Base-by-base conservation (phyloP, 64 coral and sea anemone genomes). In the Stichodactyla mertensii region DNA sequence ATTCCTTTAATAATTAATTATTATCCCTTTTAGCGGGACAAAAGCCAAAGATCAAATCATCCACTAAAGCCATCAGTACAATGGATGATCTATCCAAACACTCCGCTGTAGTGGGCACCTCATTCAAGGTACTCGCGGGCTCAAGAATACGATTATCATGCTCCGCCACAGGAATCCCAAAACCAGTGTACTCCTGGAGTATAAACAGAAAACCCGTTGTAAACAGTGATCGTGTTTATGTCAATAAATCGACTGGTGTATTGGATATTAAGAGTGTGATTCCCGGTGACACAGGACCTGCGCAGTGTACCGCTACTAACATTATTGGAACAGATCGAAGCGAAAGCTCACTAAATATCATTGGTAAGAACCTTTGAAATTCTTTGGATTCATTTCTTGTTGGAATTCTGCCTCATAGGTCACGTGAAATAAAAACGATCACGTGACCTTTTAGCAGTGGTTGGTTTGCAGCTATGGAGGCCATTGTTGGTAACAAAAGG, bases 281-380 rank as follows among this genome's bases (percentile, higher is more conserved):
- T 45, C 52, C 87, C 7, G 67, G 57, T 20, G 88, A 96, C 55
- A 66, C 91, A 24, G 88, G 89, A 0, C 79, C 58, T 5, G 92
- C 87, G 53, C 89, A 64, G 59, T 96, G 94, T 77, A 80, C 85
- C n/a, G 94, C 94, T 19, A 85, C 80, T 24, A 96, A 96, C 51
- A 61, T 93, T 60, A 88, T 87, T 11, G 94, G 94, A 55, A 84
- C 83, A 71, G 91, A 89, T 14, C 87, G 87, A 52, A 88, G 91
- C 24, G 86, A 85, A 52, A 96, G 89, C 6, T 86, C 52, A 45
- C 56, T 96, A 71, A 89, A 89, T 51, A 89, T 95, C 24, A 84
- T 90, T 58, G 87, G 93, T 95, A 91, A 86, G 71, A 74, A 24
- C 18, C 10, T 74, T 28, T 27, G 10, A n/a, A 23, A 31, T 74